Base-by-base conservation (phyloP, 2,888 invertebrate genomes). In the Lasioglossum vierecki region DNA sequence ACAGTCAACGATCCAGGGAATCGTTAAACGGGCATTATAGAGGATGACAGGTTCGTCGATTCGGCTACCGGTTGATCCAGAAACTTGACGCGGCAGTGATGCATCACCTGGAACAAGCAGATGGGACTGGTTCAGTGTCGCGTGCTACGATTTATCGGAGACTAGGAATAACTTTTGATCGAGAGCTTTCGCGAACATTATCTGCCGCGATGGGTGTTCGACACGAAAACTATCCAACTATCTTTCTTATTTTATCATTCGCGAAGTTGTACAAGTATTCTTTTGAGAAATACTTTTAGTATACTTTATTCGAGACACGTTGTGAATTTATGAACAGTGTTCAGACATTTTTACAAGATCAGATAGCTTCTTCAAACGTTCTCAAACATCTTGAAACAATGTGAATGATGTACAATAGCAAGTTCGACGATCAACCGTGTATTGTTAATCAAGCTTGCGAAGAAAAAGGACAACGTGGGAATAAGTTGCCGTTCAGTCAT, bases 101-200 rank as follows among this genome's bases (percentile, higher is more conserved):
- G 88, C 92, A 93, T 93, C 89, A 93, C 93, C 93, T 93, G 92
- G 8, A 93, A 93, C 84, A 85, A 73, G 44, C 13, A 35, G 57
- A n/a, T 53, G 30, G 22, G n/a, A 35, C 35, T n/a, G 30, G 39
- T 26, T 76, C 15, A 74, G 74, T 13, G 57, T 18, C 66, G 22
- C 8, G 39, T 68, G 30, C 30, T 30, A 0, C 15, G n/a, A 73
- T 79, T 63, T 73, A 44, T 73, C 60, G n/a, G 39, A 11, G 35
- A 41, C 9, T 44, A 44, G 41, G 41, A 41, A 71, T 39, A 72
- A 70, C 71, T 71, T n/a, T 39, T 11, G 60, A n/a, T 49, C 81
- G 60, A 4, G 41, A 26, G 26, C 39, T 1, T 9, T 5, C 0
- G 13, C 46, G 41, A 15, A 30, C 63, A n/a, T 18, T 18, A 26